Base-by-base conservation (phyloP, 2,113 vertebrate genomes). In the Saccopteryx leptura region DNA sequence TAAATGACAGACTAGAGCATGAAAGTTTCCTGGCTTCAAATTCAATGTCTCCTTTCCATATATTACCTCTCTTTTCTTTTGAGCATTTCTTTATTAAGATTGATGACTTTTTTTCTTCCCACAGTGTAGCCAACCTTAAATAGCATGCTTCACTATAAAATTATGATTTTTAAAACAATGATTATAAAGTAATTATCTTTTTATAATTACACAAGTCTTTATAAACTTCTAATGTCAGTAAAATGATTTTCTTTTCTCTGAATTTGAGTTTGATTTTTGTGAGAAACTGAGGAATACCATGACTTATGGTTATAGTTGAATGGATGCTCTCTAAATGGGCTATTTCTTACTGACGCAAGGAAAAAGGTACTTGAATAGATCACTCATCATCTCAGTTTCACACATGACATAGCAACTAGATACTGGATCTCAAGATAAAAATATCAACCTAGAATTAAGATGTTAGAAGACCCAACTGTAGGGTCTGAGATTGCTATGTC, bases 231-330 rank as follows among this genome's bases (percentile, higher is more conserved):
- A 80, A 85, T 91, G 28, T 58, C 23, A 33, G n/a, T 58, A 31
- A 46, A 76, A 94, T 82, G 9, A 48, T 61, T 79, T 95, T 87
- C 63, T 93, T 82, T 87, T 76, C 13, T 26, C 46, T 31, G 63
- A 69, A 58, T 82, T 50, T 81, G 48, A 65, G n/a, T 58, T 90
- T 60, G 31, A 80, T 88, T 79, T 88, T 52, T 39, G 50, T 75
- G 39, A 86, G 66, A 82, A 90, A 75, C 17, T 79, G 33, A 92
- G 17, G 39, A 75, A 94, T 56, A 46, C 23, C 31, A 33, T 23
- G 33, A 90, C 54, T 54, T 63, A 14, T 60, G 21, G 26, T 58
- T 89, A 26, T 69, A 58, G 31, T 68, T 39, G 54, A 83, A 12
- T 71, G 9, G 71, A 69, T 14, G 7, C 33, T 86, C 21, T 87